Base-by-base conservation (phyloP, 2,797 vertebrate species). In the Argya squamiceps region DNA sequence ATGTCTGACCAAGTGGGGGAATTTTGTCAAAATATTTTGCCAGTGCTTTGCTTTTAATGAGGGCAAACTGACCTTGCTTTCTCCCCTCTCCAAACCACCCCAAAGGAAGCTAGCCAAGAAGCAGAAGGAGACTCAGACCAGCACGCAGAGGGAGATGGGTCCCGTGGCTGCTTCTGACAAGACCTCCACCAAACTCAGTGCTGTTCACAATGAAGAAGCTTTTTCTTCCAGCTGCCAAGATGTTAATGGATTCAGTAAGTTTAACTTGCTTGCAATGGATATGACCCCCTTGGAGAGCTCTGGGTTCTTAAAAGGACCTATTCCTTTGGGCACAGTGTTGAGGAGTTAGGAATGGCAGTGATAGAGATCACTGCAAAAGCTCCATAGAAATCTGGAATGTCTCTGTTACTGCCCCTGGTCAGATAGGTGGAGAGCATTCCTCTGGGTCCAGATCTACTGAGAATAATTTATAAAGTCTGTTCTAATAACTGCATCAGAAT, bases 101-200 rank as follows among this genome's bases (percentile, higher is more conserved):
- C 98, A 94, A 97, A 99, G 99, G 98, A 99, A 99, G 98, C 97
- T 99, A 98, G 99, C 99, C 41, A 99, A 99, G 98, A 99, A 99
- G 98, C 99, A 99, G 98, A 99, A 99, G 98, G 99, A 99, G 98
- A 99, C 99, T 2, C 99, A 99, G 93, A 99, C 98, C 97, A 99
- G 99, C 98, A 99, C 99, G 1, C 99, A 99, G 98, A 98, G 99
- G 93, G 99, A 99, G 98, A 99, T 99, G 99, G 99, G 98, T 22
- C 99, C 99, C 0, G 98, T 99, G 93, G 98, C 98, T 96, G 96
- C 98, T 1, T 98, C 99, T 0, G 99, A 99, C 97, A 99, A 99
- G 97, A 99, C 99, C 94, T 98, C 98, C 88, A 97, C 98, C 83
- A 99, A 99, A 97, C 98, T 99, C 97, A 99, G 98, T 97, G 98